A percentile compares a stretch with the other conserved stretches of the same genome.
phyloP scores from a whole-genome alignment of 2,888 invertebrate genomes.

The Matsumyia berberina region DNA sequence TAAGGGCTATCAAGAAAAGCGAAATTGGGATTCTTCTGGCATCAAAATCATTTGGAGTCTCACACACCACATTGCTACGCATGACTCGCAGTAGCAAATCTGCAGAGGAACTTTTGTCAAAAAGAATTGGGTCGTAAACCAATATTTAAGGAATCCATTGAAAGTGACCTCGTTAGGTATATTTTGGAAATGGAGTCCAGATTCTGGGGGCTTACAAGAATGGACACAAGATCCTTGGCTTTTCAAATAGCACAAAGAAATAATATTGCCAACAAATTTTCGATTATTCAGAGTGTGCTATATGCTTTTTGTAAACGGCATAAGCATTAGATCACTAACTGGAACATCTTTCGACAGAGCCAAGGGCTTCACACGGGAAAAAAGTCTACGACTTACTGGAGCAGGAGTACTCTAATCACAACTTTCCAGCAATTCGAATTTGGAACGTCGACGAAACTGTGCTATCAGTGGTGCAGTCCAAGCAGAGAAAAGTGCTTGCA shows the following conservation, averaged over 20 bases:
- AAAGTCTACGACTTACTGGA: constrained; percentile 1
- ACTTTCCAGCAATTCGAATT: constrained; percentile 15
- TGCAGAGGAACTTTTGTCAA: too few relatives aligned
- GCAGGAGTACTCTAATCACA: constrained; percentile 1
- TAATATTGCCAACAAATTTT: constrained; percentile 45
- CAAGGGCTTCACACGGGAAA: background rate
- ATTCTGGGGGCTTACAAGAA: constrained; percentile 58
- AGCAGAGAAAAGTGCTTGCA: constrained; percentile 26
- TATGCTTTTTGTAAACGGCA: too few relatives aligned
- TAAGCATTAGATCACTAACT: constrained; percentile 1
- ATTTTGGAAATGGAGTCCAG: constrained; percentile 64
- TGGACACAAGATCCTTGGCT: constrained; percentile 57
- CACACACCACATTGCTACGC: constrained; percentile 24
- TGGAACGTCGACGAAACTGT: constrained; percentile 50
- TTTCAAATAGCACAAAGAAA: constrained; percentile 66
- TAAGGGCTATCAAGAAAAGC: constrained; percentile 28
- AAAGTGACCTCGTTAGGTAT: constrained; percentile 59
- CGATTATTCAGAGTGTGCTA: constrained; percentile 3
- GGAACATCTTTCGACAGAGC: background rate
- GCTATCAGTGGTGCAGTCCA: constrained; percentile 37
- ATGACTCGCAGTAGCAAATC: constrained; percentile 36
- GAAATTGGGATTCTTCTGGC: constrained; percentile 38
- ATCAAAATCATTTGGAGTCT: constrained; percentile 53
- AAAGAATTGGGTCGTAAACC: constrained; percentile 61
- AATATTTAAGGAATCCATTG: constrained; percentile 54